Base-by-base conservation (phyloP, 2,797 vertebrate genomes). In the Myotis vivesi region DNA sequence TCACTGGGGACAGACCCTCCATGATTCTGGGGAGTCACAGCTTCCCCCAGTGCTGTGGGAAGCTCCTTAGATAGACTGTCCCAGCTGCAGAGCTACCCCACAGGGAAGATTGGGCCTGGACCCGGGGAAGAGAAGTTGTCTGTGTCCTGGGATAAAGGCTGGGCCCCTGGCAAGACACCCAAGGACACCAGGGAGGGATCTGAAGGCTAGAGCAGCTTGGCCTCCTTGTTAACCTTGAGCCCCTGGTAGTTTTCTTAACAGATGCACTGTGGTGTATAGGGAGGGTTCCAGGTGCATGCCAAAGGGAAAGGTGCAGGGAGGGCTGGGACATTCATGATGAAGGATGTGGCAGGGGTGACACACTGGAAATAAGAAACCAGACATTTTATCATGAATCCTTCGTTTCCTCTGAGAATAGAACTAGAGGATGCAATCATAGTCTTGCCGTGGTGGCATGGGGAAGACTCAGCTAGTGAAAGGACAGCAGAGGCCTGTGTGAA, bases 41-140 rank as follows among this genome's bases (percentile, higher is more conserved):
- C 11, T n/a, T 30, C 28, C 36, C 9, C 28, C 3, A 2, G 15
- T 23, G n/a, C 55, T 53, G 3, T 11, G 8, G 0, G 2, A n/a
- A 1, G 6, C 4, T 38, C 23, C 20, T 20, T 1, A 5, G 9
- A 76, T 17, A 69, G 10, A 53, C 36, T 4, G 1, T 77, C 53
- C 55, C 15, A 3, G 49, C 16, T 19, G n/a, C 19, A 90, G 46
- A 33, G 36, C 28, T 75, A 9, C 25, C 46, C 33, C 0, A 0
- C 23, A 68, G 59, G 30, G 23, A 82, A 82, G 81, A 51, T 62
- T 49, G 15, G 9, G 6, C 8, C 46, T 57, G 20, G 30, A 15
- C 33, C 28, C 10, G 0, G 23, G 25, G 4, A 36, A 59, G n/a
- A 59, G 30, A 22, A 79, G 51, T 30, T 33, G 23, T 49, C n/a